phyloP scores from a whole-genome alignment of 2,888 invertebrate genomes.

The Ophonus ardosiacus region DNA sequence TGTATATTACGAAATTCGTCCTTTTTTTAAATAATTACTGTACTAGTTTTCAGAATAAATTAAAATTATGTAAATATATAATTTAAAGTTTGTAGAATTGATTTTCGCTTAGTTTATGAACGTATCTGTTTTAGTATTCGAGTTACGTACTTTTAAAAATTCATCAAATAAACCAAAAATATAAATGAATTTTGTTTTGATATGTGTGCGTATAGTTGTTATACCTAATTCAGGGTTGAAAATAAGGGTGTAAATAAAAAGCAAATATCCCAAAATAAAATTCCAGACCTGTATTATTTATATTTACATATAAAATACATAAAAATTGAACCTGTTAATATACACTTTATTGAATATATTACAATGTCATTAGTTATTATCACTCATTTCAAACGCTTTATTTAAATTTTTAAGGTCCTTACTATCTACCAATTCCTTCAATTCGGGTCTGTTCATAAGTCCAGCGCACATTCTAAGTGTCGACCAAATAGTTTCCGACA shows the following conservation, averaged over 20 bases:
- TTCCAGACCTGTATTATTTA: background rate
- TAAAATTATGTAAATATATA: too few species aligned
- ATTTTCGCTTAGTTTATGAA: too few species aligned
- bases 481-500: slow-evolving; percentile 97
- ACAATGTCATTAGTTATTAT: slow-evolving; percentile 68
- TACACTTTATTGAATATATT: background rate
- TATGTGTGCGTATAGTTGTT: background rate
- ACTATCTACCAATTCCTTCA: slow-evolving; percentile 80
- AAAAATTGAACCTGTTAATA: background rate
- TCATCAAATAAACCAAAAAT: too few species aligned
- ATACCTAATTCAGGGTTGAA: background rate
- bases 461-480: slow-evolving; percentile 93
- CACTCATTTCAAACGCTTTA: slow-evolving; percentile 81
- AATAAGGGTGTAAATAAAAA: slow-evolving; percentile 1
- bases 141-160: too few species aligned
- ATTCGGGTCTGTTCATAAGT: slow-evolving; percentile 84
- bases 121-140: too few species aligned
- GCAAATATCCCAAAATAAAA: background rate
- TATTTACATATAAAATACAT: background rate
- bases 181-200: background rate
- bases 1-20: too few species aligned
- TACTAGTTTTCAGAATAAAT: too few species aligned
- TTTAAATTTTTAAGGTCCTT: slow-evolving; percentile 81
- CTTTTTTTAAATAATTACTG: too few species aligned
- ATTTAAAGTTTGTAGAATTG: too few species aligned